Conservation (phyloP, 2,113 vertebrate genomes). For the Erinaceus europaeus region DNA sequence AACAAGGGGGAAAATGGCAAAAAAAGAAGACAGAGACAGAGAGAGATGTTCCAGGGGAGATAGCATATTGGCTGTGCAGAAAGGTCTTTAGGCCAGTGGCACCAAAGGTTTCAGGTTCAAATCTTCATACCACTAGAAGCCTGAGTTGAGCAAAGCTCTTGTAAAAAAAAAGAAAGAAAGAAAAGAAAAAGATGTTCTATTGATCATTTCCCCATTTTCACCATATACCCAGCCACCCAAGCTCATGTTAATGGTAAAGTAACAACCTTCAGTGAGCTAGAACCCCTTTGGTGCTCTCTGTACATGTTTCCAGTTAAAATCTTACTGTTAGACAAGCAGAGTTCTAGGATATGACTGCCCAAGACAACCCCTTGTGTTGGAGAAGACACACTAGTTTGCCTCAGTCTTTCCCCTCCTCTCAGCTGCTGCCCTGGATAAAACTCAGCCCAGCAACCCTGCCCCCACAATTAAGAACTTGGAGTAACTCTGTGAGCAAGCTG, state of each 20-base stretch:
- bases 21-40: no score
- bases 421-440: conserved; percentile 23
- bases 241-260: conserved; percentile 30
- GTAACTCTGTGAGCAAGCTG: not conserved
- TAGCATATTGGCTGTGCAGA: no score
- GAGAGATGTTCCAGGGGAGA: no score
- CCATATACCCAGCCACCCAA: not conserved
- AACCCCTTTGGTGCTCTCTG: not conserved
- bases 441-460: conserved; percentile 8
- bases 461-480: conserved; percentile 32
- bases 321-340: conserved; percentile 10
- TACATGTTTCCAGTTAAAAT: not conserved
- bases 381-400: not conserved
- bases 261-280: not conserved
- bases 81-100: no score
- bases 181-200: no score
- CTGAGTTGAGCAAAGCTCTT: no score
- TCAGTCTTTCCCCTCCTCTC: not conserved
- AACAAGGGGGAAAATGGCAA: no score
- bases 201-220: not conserved
- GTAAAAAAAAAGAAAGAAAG: not conserved
- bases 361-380: not conserved
- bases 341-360: not conserved
- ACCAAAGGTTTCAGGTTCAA: no score
- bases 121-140: no score